A percentile compares a stretch with the other conserved stretches of the same genome.
phyloP scores from a whole-genome alignment of 2,113 vertebrate genomes.

The Leiothrix lutea region DNA sequence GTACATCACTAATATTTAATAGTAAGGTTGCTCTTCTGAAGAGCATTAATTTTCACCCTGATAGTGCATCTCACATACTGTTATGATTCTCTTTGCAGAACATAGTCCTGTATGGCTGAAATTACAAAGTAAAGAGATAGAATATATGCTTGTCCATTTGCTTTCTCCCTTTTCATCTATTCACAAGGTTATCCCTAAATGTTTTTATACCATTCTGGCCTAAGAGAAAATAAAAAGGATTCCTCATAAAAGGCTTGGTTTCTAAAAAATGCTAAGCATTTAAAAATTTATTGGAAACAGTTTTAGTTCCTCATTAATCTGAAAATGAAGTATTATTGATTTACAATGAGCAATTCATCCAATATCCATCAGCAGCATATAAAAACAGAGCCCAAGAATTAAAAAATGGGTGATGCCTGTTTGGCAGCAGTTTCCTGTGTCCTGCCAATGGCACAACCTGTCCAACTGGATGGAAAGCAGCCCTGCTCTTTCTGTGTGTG shows the following conservation, averaged over 20 bases:
- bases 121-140: constrained; percentile 40
- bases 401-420: constrained; percentile 68
- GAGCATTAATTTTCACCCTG: background rate
- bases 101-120: background rate
- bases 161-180: constrained; percentile 25
- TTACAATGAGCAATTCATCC: constrained; percentile 62
- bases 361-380: constrained; percentile 56
- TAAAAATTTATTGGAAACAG: constrained; percentile 73
- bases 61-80: background rate
- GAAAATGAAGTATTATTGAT: constrained; percentile 68
- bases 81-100: background rate
- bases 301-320: constrained; percentile 68
- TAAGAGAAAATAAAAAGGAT: constrained; percentile 30
- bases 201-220: constrained; percentile 39
- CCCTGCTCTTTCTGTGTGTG: constrained; percentile 39
- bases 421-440: constrained; percentile 61
- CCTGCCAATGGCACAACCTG: constrained; percentile 59
- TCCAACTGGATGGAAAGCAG: constrained; percentile 63
- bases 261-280: constrained; percentile 70
- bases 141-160: background rate
- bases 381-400: constrained; percentile 57
- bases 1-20: background rate
- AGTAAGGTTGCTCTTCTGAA: background rate
- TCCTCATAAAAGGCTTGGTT: constrained; percentile 64
- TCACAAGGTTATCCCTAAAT: constrained; percentile 60